Evolutionary conservation across 2,888 invertebrate genomes (phyloP), one percentile per base, ranked within the genome.

Genomic region (Mesorhabditis sp.): DNA sequence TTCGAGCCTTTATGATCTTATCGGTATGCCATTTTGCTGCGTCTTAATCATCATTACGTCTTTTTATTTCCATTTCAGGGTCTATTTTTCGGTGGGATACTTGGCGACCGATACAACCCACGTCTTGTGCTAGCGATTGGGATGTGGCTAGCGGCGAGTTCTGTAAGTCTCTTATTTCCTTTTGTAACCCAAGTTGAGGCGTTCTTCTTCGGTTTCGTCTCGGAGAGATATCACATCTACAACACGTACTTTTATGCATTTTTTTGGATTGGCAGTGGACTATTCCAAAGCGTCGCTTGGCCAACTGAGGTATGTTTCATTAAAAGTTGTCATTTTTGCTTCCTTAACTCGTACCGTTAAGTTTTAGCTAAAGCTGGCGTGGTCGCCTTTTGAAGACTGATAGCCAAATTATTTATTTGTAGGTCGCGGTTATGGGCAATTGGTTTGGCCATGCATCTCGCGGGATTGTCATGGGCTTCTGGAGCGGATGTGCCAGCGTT

Each of bases 241-340:
- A 86, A 83, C 70, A 79, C 78, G 44, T 73, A 82, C 28, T 79
- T 86, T 68, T 88, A 88, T 80, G 74, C 86, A 5, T 58, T 78
- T 6, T 77, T 87, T 42, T 87, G 87, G 87, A 81, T 86, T 43
- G 66, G 86, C 4, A 87, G 86, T 75, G 88, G 88, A 6, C 76
- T 88, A 4, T 79, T 87, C 45, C 88, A 88, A 79, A 86, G 87
- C 4, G 83, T 86, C 42, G 87, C 87, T 4, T 88, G 88, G 88
- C 88, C 88, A 4, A 85, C 86, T 28, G 87, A 87, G 58, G 87
- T 76, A 43, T 45, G 67, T n/a, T 62, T 65, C 42, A n/a, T 43
- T 13, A 63, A 63, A 63, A 63, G 15, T 10, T 10, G 7, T 63
- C 10, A 10, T 50, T 62, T 15, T 41, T 28, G 15, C 62, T n/a